A percentile compares a stretch with the other conserved stretches of the same genome.
Evolutionary conservation across 2,888 invertebrate species (phyloP).

Genomic region (Invenusta paracnida): DNA sequence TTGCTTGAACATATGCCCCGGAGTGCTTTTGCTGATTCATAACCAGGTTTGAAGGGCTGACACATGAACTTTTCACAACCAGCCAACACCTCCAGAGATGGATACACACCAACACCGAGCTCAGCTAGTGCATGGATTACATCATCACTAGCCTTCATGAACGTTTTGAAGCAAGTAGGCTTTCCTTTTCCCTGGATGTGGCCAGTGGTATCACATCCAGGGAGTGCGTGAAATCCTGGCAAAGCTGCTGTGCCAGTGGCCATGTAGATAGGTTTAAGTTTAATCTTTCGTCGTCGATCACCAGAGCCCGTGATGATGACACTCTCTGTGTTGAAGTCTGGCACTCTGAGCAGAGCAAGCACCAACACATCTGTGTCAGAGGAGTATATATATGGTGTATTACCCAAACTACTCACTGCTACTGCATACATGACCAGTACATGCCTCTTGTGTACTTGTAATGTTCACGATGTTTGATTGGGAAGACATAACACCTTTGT

Average conservation of each 20-base stretch:
- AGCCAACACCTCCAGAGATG: no score
- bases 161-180: conserved; percentile 13
- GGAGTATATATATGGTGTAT: conserved; percentile 7
- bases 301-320: conserved; percentile 26
- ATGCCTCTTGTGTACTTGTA: conserved; percentile 10
- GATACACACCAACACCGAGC: no score
- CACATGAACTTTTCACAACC: no score
- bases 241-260: conserved; percentile 32
- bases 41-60: no score
- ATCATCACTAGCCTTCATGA: no score
- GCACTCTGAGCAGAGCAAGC: neutral
- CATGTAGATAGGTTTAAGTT: neutral
- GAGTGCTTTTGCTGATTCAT: conserved; percentile 4
- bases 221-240: conserved; percentile 22
- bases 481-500: conserved; percentile 10
- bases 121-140: no score
- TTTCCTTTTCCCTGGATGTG: conserved; percentile 12
- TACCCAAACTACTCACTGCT: conserved; percentile 21
- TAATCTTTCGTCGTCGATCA: conserved; percentile 11
- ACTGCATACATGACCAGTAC: conserved; percentile 25
- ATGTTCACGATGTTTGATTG: conserved; percentile 10
- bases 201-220: conserved; percentile 31
- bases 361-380: conserved; percentile 21
- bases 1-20: conserved; percentile 26
- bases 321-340: conserved; percentile 18